Base-by-base conservation (phyloP, 2,888 invertebrate genomes). In the Phaedon cochleariae region DNA sequence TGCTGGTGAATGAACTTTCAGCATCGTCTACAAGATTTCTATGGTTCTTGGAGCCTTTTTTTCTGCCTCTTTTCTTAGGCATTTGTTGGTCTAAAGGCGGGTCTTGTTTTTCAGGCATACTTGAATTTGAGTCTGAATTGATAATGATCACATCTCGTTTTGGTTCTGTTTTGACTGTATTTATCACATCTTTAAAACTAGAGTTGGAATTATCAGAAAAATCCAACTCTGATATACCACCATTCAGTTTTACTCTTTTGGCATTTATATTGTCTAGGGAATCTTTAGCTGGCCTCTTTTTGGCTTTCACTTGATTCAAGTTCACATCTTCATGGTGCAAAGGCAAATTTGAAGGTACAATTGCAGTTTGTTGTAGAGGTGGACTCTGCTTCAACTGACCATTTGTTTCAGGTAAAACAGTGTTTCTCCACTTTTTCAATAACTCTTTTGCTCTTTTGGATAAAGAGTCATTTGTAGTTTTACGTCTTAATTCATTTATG, bases 381-480 rank as follows among this genome's bases (percentile, higher is more conserved):
- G 71, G 76, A 68, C 69, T 74, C 67, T 73, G 69, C 66, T 78
- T 80, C n/a, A 81, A 70, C 68, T 82, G 81, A 22, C 83, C 83
- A 67, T 83, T 83, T 18, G 80, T 77, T 34, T 82, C 82, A 18
- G 91, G 92, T 79, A 92, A 86, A 76, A 96, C 90, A 85, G 94
- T 90, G 85, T 92, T 92, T 77, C 97, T 90, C 97, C 97, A 97
- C 85, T 92, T 89, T 79, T 95, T 95, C 63, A 97, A 91, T 82
- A 97, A 87, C 81, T 93, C 93, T 85, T 97, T 97, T 64, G 96
- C 94, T 73, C 97, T 89, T 79, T 93, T 91, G 59, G 96, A 95
- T 82, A 97, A 86, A 67, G 88, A 88, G 74, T 94, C 93, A 83
- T 96, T 93, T 65, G 87, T 88, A 46, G 95, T 95, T 84, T 94